Evolutionary conservation across 2,888 invertebrate species (phyloP).

Genomic region (Meta bourneti): DNA sequence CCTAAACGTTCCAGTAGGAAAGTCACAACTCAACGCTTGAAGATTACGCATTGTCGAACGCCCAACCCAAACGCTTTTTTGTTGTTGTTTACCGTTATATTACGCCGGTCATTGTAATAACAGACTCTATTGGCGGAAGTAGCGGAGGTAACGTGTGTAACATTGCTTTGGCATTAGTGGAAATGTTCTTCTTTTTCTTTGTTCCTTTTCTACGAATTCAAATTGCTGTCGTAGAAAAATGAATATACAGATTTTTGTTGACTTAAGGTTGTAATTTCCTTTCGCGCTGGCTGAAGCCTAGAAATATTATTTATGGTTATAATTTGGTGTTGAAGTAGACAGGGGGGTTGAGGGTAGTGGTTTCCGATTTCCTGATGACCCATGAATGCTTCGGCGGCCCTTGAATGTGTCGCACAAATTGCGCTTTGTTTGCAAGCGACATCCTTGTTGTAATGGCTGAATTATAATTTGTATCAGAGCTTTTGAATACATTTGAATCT

Average conservation of each 20-base stretch:
- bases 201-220: not conserved
- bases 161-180: conserved; percentile 5
- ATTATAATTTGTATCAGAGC: no score
- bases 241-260: conserved; percentile 47
- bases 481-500: no score
- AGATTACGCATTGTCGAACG: conserved; percentile 30
- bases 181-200: no score
- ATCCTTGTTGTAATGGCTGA: conserved; percentile 9
- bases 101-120: conserved; percentile 57
- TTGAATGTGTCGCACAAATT: not conserved
- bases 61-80: conserved; percentile 8
- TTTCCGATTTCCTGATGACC: not conserved
- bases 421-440: not conserved
- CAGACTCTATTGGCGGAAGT: conserved; percentile 21
- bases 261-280: conserved; percentile 37
- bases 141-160: not conserved
- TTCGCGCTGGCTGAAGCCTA: not conserved
- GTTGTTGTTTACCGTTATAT: conserved; percentile 44
- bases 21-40: conserved; percentile 29
- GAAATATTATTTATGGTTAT: conserved; percentile 17
- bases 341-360: not conserved
- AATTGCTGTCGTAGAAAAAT: conserved; percentile 17
- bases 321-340: not conserved
- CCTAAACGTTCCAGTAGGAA: conserved; percentile 14
- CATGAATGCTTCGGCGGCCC: not conserved